phyloP scores from a whole-genome alignment of 2,797 vertebrate species.

The Notoglanidium macrostoma region DNA sequence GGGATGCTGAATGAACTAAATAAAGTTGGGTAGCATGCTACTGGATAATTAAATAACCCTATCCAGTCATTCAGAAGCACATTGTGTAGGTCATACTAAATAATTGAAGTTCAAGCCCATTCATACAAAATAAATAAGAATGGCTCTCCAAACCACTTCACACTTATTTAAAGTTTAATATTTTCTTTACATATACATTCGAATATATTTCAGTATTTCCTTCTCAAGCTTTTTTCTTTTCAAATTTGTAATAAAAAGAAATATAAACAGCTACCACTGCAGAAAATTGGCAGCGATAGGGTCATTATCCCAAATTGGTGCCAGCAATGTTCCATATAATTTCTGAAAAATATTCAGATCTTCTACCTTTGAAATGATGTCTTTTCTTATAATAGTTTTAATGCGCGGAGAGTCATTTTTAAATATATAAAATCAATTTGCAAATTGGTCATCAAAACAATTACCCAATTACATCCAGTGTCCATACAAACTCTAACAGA shows the following conservation, averaged over 20 bases:
- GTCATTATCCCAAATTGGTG: not conserved
- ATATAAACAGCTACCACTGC: not conserved
- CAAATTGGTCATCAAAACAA: not conserved
- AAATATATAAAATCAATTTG: not conserved
- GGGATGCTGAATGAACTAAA: not conserved
- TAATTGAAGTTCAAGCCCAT: not conserved
- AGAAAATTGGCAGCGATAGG: not conserved
- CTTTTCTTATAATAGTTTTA: not conserved
- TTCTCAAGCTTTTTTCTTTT: not conserved
- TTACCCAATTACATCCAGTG: not conserved
- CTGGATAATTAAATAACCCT: not conserved
- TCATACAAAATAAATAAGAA: not conserved
- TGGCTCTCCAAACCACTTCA: not conserved
- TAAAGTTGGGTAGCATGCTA: not conserved
- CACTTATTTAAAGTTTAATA: not conserved
- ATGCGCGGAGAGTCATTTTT: not conserved
- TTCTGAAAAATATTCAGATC: not conserved
- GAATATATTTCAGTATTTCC: not conserved
- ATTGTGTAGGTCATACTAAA: not conserved
- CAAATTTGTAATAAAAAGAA: not conserved
- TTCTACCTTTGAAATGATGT: not conserved
- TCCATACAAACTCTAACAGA: not conserved
- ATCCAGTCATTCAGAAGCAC: not conserved
- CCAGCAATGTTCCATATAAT: not conserved
- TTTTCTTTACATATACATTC: not conserved